Evolutionary conservation across 2,888 invertebrate species (phyloP).

Genomic region (Dolomedes plantarius): DNA sequence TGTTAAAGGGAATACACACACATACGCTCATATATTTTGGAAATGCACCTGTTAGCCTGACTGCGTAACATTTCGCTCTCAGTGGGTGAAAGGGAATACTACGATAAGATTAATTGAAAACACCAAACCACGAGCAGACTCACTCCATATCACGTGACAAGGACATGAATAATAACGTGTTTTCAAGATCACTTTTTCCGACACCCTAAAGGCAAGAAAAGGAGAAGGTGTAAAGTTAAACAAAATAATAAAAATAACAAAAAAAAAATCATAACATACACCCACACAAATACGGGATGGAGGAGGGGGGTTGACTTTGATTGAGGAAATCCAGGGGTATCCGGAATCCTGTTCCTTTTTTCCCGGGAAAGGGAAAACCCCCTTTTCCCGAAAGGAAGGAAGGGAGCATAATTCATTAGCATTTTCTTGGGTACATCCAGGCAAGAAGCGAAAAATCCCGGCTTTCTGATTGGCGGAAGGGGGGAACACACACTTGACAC

Average conservation of each 20-base stretch:
- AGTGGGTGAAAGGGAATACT: background rate
- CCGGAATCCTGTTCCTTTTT: conserved; percentile 65
- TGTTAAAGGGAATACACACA: no score
- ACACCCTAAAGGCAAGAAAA: conserved; percentile 27
- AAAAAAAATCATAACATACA: conserved; percentile 19
- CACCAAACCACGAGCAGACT: background rate
- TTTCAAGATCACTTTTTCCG: conserved; percentile 24
- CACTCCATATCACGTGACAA: conserved; percentile 2
- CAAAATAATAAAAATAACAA: background rate
- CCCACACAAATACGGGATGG: conserved; percentile 47
- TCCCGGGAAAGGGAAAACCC: conserved; percentile 62
- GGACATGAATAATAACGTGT: conserved; percentile 5
- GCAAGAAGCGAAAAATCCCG: conserved; percentile 38
- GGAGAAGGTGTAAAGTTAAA: conserved; percentile 17
- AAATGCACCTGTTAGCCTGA: background rate
- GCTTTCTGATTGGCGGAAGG: conserved; percentile 68
- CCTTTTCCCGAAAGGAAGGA: conserved; percentile 61
- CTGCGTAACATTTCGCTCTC: background rate
- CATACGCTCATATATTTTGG: background rate
- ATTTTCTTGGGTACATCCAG: conserved; percentile 49
- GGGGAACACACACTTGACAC: conserved; percentile 67
- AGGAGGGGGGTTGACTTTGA: conserved; percentile 38
- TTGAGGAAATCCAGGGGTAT: conserved; percentile 71
- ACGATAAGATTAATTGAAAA: conserved; percentile 18
- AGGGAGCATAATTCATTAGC: conserved; percentile 67